Base-by-base conservation (phyloP, 2,888 invertebrate species). In the Muscina levida region DNA sequence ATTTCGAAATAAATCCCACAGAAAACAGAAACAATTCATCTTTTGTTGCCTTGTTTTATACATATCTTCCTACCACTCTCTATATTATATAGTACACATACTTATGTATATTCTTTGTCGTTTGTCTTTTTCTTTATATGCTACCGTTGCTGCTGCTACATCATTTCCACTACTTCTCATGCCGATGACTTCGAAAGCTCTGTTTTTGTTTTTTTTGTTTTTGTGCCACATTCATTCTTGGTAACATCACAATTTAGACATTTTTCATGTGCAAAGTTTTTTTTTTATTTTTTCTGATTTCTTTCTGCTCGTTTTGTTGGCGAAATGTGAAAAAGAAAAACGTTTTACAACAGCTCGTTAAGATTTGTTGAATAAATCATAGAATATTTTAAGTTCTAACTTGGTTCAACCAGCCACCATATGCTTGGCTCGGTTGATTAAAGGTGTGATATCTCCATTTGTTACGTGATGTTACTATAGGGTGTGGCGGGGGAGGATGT, bases 1-100 rank as follows among this genome's bases (percentile, higher is more conserved):
- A 87, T 85, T 87, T 85, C 83, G 85, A 86, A 87, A 88, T 87
- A 87, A 87, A 87, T 87, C 87, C 72, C 74, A 72, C 68, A 56
- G 53, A 74, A 74, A 39, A 53, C 37, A 68, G 39, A 31, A 48
- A 59, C 72, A 72, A 87, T 85, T 87, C 85, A 86, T 62, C 65
- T 46, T 59, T 72, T 57, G 39, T 62, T 68, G 42, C 22, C 37
- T 72, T 56, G 37, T 31, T 31, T 31, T 31, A 8, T 8, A 31
- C 8, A 31, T 31, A 8, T 48, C 44, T 48, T 46, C 42, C 19
- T 39, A 44, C 44, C 6, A 44, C 44, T 44, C 44, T n/a, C 44
- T 10, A 26, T 13, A 13, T 22, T 13, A 24, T 24, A 26, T 13
- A 56, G 48, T 17, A 48, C 6, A 4, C 37, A 37, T 37, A 37